Evolutionary conservation across 1,140 invertebrate genomes (phyloP), one percentile per base, ranked within the genome.

Genomic region (Pogonomyrmex barbatus): DNA sequence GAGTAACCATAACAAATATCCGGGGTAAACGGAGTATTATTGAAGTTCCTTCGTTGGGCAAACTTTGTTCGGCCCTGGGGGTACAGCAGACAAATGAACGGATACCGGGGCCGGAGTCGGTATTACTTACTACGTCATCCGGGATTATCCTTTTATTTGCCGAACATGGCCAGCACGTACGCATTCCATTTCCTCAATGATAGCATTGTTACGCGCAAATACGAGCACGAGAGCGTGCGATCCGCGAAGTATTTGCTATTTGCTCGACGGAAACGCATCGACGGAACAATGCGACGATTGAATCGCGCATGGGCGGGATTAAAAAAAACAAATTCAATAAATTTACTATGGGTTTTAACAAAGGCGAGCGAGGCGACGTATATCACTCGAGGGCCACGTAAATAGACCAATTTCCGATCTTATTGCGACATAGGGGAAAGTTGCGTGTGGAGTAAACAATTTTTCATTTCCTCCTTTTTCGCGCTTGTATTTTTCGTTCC

Each of bases 1-100:
- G 50, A 70, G 50, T 68, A 81, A 81, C 65, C 78, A 42, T 79
- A 81, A 70, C 65, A 81, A 81, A 81, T 81, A 81, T 70, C 63
- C 33, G 39, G 63, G 45, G 17, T 39, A 47, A 81, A 71, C 52
- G 30, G 24, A 50, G 54, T 60, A 60, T 73, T 82, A 82, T 71
- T 60, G 52, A 71, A 71, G 52, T 60, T 70, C 24, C 67, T 47
- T 10, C 42, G 54, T 58, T 71, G 54, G 24, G 47, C 42, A 82
- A 82, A 82, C 79, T 47, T 60, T 52, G 67, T 47, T 45, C 52
- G 30, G 10, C 54, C 54, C 67, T 71, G 24, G 39, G 42, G 17
- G 5, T 45, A n/a, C 6, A 30, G 47, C 56, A 30, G 52, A 81
- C 78, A 81, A 70, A 81, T 58, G 79, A 60, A 60, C 67, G 47